A percentile compares a stretch with the other conserved stretches of the same genome.
phyloP scores from a whole-genome alignment of 2,888 invertebrate species.

The Neocrepidodera transversa region DNA sequence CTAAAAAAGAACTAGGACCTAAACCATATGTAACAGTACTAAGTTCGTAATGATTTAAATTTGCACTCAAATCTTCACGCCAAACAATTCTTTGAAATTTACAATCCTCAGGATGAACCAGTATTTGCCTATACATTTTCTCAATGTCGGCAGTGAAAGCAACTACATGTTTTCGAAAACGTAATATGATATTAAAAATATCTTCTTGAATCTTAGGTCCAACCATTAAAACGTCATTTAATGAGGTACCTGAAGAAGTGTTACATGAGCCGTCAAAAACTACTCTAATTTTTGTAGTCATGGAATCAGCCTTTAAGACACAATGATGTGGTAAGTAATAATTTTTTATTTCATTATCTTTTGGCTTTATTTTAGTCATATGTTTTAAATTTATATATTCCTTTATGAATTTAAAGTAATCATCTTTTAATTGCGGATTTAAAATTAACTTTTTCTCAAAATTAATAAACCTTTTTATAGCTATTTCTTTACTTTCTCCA shows the following conservation, averaged over 20 bases:
- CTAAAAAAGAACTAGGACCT: not conserved
- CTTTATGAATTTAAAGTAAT: not conserved
- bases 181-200: not conserved
- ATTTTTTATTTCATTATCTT: too few species aligned
- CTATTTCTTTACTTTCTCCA: slow-evolving; percentile 10
- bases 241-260: too few species aligned
- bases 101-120: not conserved
- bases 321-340: too few species aligned
- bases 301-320: too few species aligned
- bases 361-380: too few species aligned
- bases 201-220: not conserved
- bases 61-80: not conserved
- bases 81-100: not conserved
- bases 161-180: not conserved
- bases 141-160: not conserved
- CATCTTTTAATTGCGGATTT: slow-evolving; percentile 1
- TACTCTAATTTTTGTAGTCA: too few species aligned
- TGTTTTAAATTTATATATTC: too few species aligned
- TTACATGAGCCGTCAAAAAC: too few species aligned
- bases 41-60: not conserved
- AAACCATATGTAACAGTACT: not conserved
- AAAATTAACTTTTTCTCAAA: slow-evolving; percentile 9
- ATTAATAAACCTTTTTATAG: slow-evolving; percentile 10
- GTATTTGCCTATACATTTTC: not conserved
- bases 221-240: too few species aligned